Evolutionary conservation across 2,888 invertebrate genomes (phyloP), one percentile per base, ranked within the genome.

Genomic region (Limenitis camilla): DNA sequence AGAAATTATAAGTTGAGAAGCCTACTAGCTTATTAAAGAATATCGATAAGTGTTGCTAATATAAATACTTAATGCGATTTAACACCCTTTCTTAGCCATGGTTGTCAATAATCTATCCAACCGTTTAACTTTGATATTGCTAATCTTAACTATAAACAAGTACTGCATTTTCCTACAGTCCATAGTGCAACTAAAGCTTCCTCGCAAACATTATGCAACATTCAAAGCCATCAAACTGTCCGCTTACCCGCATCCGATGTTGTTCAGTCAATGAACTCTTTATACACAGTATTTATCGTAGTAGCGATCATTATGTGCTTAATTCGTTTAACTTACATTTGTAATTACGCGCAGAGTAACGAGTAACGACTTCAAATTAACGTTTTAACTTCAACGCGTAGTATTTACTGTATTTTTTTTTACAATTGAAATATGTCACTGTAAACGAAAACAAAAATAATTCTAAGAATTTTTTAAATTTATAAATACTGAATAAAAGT

Each of bases 251-350:
- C 65, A 65, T 67, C 64, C 63, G 55, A 58, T 49, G 56, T 61
- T 57, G 56, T 56, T 32, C 61, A 63, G 66, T 65, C 68, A 65
- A 62, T 65, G 66, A 67, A 66, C 69, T 60, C 62, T 56, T 56
- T 50, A 55, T 47, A 55, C 47, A 56, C 50, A 60, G 57, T 60
- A 60, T 62, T 59, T 59, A 60, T 56, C 49, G 54, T 50, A 39
- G 47, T 53, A 58, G 49, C 49, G 53, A 48, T 53, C 54, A 54
- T 48, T 59, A 53, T 36, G 43, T 48, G 52, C 48, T 56, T 58
- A 60, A 60, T 57, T 57, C 49, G 49, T 45, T 51, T 59, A 58
- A 61, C 58, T 62, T 62, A 53, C 55, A 49, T 59, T 53, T 59
- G 56, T 59, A 61, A 62, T 62, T 59, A 57, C 48, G 54, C 52